Evolutionary conservation across 2,888 invertebrate species (phyloP), one percentile per base, ranked within the genome.

Genomic region (Plagiodera versicolora): DNA sequence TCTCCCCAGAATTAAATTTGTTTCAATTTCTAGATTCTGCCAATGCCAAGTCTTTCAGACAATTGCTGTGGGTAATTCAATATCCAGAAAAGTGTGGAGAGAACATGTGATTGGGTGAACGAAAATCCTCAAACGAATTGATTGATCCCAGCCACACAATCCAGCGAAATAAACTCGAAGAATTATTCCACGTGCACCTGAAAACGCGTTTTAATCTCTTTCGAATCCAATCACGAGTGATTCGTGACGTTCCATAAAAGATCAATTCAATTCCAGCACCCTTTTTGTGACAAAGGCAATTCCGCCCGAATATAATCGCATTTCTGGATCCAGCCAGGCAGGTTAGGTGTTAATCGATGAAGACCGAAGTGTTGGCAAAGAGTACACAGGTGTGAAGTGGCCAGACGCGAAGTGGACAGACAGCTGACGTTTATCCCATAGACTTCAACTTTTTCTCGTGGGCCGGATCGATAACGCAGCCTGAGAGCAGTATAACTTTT

Each of bases 351-450:
- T 56, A 63, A 58, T 58, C 57, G 63, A 63, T 60, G 35, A 49
- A 48, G 39, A 50, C 35, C 57, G 20, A 53, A 50, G 50, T 56
- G 56, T 51, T 47, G 57, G 53, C 47, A 60, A 47, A 60, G 52
- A 45, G 48, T 53, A 51, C 60, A 55, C 63, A 63, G 63, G 58
- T 60, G 63, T 39, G 32, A 58, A 58, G 9, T 39, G 48, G 48
- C 50, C 18, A 58, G 53, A 17, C 48, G 48, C 46, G 45, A 55
- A 60, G 32, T 54, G 60, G 60, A 48, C 55, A 55, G 32, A 46
- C 39, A 39, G n/a, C 6, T 39, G 39, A 14, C 39, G 14, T 11
- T 39, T 14, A 14, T 39, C 39, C 14, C 39, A 39, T 39, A 4
- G 39, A n/a, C 14, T 39, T 39, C 14, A 39, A 14, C 39, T 39